Conservation (phyloP, 1,140 invertebrate genomes). For the Sitodiplosis mosellana region DNA sequence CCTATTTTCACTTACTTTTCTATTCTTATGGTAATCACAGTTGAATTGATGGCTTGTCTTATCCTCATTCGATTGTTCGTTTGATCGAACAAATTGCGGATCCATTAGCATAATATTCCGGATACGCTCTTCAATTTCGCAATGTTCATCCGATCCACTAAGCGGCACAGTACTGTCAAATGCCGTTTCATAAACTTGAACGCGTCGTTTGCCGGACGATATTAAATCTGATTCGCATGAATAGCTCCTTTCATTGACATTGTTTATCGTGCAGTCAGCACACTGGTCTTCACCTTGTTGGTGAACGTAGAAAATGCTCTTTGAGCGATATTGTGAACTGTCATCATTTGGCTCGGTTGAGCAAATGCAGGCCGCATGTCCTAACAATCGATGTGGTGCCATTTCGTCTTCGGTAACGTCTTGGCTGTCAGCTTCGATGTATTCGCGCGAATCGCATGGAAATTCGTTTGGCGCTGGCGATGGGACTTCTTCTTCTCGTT, state of each 20-base stretch:
- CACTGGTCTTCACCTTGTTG: slow-evolving; percentile 26
- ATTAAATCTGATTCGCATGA: slow-evolving; percentile 12
- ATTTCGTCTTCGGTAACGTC: slow-evolving; percentile 26
- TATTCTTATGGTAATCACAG: not conserved
- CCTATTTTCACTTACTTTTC: not conserved
- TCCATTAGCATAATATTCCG: slow-evolving; percentile 49
- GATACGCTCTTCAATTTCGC: slow-evolving; percentile 63
- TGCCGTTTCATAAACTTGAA: slow-evolving; percentile 67
- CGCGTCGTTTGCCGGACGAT: slow-evolving; percentile 28
- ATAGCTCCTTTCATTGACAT: slow-evolving; percentile 8
- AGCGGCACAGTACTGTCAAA: slow-evolving; percentile 59
- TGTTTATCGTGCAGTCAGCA: slow-evolving; percentile 25
- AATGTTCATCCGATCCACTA: slow-evolving; percentile 43
- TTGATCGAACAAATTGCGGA: slow-evolving; percentile 27
- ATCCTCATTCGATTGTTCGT: not conserved
- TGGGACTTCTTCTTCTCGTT: slow-evolving; percentile 2
- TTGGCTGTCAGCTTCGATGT: slow-evolving; percentile 2
- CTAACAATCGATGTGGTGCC: slow-evolving; percentile 37
- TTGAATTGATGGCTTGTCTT: not conserved
- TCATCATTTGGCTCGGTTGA: slow-evolving; percentile 36
- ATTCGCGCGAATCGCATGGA: not conserved
- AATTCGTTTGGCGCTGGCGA: slow-evolving; percentile 1
- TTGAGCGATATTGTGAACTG: slow-evolving; percentile 37
- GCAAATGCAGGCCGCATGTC: slow-evolving; percentile 42
- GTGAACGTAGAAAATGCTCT: slow-evolving; percentile 38